These are phyloP conservation scores for Antennarius striatus DNA, from an alignment of 2,113 vertebrate genomes.

Conservation along the genomic window DNA sequence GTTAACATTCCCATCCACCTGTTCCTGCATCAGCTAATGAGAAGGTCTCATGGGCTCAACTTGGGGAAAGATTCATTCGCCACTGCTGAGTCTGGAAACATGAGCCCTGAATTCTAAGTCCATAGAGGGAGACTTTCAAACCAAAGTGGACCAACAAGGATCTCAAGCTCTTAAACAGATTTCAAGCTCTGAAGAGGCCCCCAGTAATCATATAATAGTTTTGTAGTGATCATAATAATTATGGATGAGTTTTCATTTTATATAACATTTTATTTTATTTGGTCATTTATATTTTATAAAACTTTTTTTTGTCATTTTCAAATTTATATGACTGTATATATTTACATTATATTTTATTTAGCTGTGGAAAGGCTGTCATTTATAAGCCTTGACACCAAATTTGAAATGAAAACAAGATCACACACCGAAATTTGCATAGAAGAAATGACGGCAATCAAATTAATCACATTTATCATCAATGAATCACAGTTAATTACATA, in stretches of 20 bases:
- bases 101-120: constrained; percentile 57
- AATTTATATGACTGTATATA: neutral
- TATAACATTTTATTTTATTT: no score
- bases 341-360: neutral
- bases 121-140: constrained; percentile 51
- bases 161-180: constrained; percentile 54
- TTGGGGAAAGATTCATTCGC: constrained; percentile 54
- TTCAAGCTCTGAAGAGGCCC: constrained; percentile 25
- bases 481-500: no score
- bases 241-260: no score
- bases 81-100: constrained; percentile 53
- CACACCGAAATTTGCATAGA: no score
- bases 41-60: constrained; percentile 53
- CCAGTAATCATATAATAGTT: neutral
- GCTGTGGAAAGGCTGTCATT: neutral
- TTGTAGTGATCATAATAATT: no score
- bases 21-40: constrained; percentile 52
- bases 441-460: no score
- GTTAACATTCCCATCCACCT: constrained; percentile 60
- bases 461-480: no score
- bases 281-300: neutral
- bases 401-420: no score
- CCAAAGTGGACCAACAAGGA: constrained; percentile 27
- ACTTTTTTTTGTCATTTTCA: neutral
- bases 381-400: no score